Percentiles rank a stretch among this genome's conserved stretches.
Evolutionary conservation across 37 sponge, comb jelly and placozoan genomes (phyloP).

Genomic region (Hormiphora californensis): DNA sequence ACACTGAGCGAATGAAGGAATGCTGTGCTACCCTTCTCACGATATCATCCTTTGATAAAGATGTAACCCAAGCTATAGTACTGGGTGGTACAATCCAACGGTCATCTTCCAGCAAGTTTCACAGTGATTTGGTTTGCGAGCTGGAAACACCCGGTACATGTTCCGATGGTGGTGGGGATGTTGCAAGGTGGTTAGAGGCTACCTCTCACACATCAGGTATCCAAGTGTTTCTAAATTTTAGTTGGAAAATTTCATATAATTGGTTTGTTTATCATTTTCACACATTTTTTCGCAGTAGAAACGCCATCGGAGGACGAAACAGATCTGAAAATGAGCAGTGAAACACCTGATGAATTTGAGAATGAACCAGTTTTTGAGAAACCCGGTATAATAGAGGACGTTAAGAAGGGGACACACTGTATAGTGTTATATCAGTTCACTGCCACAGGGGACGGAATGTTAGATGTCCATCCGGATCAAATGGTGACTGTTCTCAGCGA

Average conservation of each 20-base stretch:
- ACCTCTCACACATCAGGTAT: too few relatives aligned
- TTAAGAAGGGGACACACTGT: neutral
- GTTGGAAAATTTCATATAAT: too few relatives aligned
- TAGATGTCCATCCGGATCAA: neutral
- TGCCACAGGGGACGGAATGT: neutral
- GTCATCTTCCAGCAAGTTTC: too few relatives aligned
- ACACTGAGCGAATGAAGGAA: neutral
- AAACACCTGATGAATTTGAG: neutral
- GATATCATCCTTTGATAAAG: conserved; percentile 35
- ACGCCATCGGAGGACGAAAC: too few relatives aligned
- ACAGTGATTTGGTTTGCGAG: too few relatives aligned
- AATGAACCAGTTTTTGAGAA: conserved; percentile 5
- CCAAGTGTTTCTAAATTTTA: too few relatives aligned
- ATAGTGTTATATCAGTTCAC: conserved; percentile 13
- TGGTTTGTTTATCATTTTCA: too few relatives aligned
- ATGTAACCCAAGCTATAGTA: conserved; percentile 46
- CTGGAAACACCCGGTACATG: too few relatives aligned
- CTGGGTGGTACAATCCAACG: too few relatives aligned
- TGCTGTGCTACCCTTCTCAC: conserved; percentile 44
- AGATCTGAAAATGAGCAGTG: neutral
- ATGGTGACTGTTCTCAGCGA: neutral
- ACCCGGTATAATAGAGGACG: conserved; percentile 29
- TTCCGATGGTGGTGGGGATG: too few relatives aligned
- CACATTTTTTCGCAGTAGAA: too few relatives aligned
- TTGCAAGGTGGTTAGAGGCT: too few relatives aligned